Percentiles rank a stretch among this genome's conserved stretches.
Conservation (phyloP, 2,113 vertebrate species). For the Psilopsiagon aymara region DNA sequence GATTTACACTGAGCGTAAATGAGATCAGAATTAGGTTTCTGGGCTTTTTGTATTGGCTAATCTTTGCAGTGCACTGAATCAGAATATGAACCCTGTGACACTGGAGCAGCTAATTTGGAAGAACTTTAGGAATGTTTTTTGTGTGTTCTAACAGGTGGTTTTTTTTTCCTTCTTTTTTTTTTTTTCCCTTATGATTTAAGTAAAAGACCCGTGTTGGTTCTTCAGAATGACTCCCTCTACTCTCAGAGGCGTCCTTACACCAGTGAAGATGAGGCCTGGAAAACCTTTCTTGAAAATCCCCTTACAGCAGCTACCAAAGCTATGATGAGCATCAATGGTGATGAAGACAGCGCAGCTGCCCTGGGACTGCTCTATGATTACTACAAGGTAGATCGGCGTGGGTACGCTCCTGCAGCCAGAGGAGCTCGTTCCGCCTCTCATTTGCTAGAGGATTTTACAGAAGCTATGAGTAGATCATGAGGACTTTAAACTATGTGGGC, state of each 20-base stretch:
- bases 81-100: neutral
- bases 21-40: conserved; percentile 31
- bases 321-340: conserved; percentile 99
- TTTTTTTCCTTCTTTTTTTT: neutral
- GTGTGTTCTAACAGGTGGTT: neutral
- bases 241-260: conserved; percentile 91
- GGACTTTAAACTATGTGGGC: neutral
- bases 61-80: neutral
- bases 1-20: neutral
- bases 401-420: neutral
- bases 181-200: conserved; percentile 65
- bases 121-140: neutral
- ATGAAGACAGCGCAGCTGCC: conserved; percentile 95
- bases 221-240: conserved; percentile 93
- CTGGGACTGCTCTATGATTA: conserved; percentile 96
- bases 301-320: conserved; percentile 98
- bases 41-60: conserved; percentile 32
- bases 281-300: conserved; percentile 97
- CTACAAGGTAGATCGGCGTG: conserved; percentile 85
- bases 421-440: neutral
- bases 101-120: neutral
- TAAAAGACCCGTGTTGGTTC: conserved; percentile 94
- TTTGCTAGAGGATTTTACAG: conserved; percentile 33
- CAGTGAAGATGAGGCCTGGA: conserved; percentile 97
- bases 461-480: conserved; percentile 30